These are phyloP conservation scores for Drepanosiphum platanoidis DNA, from an alignment of 2,888 invertebrate genomes.

Conservation along the genomic window DNA sequence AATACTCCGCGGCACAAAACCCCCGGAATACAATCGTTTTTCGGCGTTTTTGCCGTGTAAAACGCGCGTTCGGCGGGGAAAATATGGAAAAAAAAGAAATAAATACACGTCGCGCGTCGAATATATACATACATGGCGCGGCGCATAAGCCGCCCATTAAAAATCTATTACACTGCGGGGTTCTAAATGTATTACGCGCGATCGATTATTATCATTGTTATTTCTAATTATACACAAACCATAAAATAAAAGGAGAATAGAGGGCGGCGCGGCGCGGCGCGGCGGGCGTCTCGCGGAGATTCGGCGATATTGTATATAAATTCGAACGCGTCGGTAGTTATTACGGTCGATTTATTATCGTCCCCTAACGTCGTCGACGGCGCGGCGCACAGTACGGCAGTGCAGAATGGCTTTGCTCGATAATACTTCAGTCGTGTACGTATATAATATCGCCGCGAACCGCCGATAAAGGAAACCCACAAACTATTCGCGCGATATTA, in stretches of 20 bases:
- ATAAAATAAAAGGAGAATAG: slow-evolving; percentile 16
- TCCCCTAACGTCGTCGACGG: slow-evolving; percentile 37
- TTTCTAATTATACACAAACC: slow-evolving; percentile 26
- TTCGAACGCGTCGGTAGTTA: slow-evolving; percentile 38
- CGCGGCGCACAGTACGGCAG: slow-evolving; percentile 17
- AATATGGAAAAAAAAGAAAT: neutral
- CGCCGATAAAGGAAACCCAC: slow-evolving; percentile 1
- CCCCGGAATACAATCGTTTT: neutral
- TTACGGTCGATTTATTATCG: slow-evolving; percentile 53
- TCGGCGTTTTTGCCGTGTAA: neutral
- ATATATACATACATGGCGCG: too few relatives aligned
- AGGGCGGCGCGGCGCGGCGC: too few relatives aligned
- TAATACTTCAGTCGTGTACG: slow-evolving; percentile 40
- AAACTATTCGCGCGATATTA: neutral
- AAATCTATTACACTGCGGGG: neutral
- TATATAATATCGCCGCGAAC: neutral
- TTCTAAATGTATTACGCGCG: neutral
- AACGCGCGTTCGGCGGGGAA: neutral
- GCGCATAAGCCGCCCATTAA: neutral
- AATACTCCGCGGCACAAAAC: neutral
- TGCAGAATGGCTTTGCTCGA: slow-evolving; percentile 8
- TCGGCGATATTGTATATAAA: slow-evolving; percentile 5
- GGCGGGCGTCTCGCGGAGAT: slow-evolving; percentile 32
- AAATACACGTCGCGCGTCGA: neutral
- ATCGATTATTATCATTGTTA: slow-evolving; percentile 9